Evolutionary conservation across 2,113 vertebrate genomes (phyloP).

Genomic region (Lethenteron camtschaticum): DNA sequence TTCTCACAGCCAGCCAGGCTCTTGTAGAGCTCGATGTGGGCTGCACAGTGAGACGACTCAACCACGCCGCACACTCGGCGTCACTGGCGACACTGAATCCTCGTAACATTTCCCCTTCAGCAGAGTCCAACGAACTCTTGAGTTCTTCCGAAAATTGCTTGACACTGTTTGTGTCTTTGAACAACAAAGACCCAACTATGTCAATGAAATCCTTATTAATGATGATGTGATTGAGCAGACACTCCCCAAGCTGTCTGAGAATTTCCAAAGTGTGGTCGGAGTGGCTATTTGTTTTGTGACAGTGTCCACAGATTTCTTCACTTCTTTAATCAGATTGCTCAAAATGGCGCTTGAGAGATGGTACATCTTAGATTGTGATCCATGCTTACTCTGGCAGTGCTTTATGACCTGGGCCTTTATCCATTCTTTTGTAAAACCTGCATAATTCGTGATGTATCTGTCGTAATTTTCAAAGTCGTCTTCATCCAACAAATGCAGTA

Average conservation of each 20-base stretch:
- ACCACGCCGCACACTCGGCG: neutral
- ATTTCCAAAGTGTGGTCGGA: neutral
- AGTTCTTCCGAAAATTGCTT: slow-evolving; percentile 7
- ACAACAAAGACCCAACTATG: slow-evolving; percentile 5
- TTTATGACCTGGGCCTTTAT: slow-evolving; percentile 6
- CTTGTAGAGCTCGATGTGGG: slow-evolving; percentile 6
- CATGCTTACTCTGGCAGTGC: neutral
- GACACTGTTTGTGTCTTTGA: neutral
- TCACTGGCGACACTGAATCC: slow-evolving; percentile 1
- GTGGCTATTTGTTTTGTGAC: neutral
- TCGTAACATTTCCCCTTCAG: neutral
- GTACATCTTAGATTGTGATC: neutral
- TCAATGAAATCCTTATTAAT: slow-evolving; percentile 2
- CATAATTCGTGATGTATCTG: neutral
- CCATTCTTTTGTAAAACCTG: slow-evolving; percentile 4
- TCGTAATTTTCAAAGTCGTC: slow-evolving; percentile 4
- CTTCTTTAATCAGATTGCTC: neutral
- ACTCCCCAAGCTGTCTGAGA: neutral
- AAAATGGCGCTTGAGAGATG: neutral
- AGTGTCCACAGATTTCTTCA: neutral
- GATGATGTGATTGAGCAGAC: slow-evolving; percentile 1
- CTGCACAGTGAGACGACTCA: slow-evolving; percentile 5
- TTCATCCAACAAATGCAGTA: slow-evolving; percentile 7
- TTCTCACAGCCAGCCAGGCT: slow-evolving; percentile 8
- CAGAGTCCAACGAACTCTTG: neutral